Evolutionary conservation across 2,113 vertebrate genomes (phyloP).

Genomic region (Naja naja): DNA sequence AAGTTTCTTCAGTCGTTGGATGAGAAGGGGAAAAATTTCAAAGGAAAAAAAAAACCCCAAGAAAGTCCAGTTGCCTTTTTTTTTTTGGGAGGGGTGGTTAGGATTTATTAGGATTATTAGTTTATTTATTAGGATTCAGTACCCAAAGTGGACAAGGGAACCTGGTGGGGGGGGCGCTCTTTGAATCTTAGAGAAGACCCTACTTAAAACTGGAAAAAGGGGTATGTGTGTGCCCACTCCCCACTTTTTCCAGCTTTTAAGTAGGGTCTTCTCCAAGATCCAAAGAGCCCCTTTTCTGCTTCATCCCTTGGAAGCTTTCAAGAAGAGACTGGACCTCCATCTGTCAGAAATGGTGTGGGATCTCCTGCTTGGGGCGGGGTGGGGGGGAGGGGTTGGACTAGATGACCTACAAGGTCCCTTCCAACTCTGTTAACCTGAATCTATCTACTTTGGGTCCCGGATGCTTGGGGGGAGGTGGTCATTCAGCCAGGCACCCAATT

Average conservation of each 20-base stretch:
- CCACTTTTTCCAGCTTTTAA: not conserved
- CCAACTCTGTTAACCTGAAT: too few species aligned
- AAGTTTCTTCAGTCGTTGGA: not conserved
- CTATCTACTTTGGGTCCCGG: too few species aligned
- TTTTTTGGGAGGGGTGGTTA: too few species aligned
- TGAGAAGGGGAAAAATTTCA: not conserved
- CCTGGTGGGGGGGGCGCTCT: fast-evolving
- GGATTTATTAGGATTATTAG: too few species aligned
- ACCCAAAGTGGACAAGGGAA: not conserved
- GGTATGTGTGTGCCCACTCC: too few species aligned
- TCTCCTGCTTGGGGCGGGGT: too few species aligned
- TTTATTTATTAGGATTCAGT: not conserved
- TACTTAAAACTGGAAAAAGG: not conserved
- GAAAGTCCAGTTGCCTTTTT: not conserved
- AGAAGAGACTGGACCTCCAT: too few species aligned
- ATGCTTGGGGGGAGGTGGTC: not conserved
- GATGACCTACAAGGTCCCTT: too few species aligned
- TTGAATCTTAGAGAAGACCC: not conserved
- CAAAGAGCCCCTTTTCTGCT: not conserved
- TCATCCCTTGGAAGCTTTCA: too few species aligned
- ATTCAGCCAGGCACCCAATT: not conserved
- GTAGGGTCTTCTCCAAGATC: not conserved
- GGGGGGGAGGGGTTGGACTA: too few species aligned
- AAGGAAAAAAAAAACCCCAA: not conserved
- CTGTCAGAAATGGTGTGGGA: too few species aligned